phyloP scores from a whole-genome alignment of 92 coral and sea anemone species.

The Palythoa caribaeorum region DNA sequence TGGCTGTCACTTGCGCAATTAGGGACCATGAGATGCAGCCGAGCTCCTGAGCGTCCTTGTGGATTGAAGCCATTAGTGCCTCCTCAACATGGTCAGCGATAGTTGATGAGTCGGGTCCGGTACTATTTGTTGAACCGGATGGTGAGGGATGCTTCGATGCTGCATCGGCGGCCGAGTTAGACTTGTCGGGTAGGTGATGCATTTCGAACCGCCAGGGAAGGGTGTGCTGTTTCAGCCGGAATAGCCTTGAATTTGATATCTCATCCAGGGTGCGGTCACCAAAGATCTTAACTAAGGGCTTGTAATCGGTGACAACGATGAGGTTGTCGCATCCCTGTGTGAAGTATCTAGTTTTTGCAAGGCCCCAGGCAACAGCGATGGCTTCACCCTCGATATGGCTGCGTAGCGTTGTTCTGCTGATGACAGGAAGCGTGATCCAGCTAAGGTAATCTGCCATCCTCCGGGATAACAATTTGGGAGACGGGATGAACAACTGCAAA shows the following conservation, averaged over 20 bases:
- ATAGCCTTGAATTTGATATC: conserved; percentile 65
- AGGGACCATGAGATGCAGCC: conserved; percentile 48
- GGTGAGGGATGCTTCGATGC: conserved; percentile 75
- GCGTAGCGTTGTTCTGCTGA: conserved; percentile 47
- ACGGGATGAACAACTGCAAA: conserved; percentile 33
- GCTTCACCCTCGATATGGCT: conserved; percentile 48
- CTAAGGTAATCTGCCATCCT: conserved; percentile 49
- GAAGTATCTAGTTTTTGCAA: conserved; percentile 44
- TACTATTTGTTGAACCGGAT: conserved; percentile 56
- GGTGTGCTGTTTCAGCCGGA: conserved; percentile 80
- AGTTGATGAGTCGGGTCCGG: conserved; percentile 62
- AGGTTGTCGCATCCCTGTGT: conserved; percentile 46
- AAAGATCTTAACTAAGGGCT: conserved; percentile 42
- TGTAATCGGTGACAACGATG: conserved; percentile 39
- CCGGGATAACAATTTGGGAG: conserved; percentile 45
- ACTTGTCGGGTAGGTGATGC: conserved; percentile 72
- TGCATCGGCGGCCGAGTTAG: conserved; percentile 73
- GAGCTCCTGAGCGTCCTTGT: conserved; percentile 57
- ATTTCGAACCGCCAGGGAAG: conserved; percentile 79
- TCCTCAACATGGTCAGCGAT: conserved; percentile 59
- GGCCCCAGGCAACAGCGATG: conserved; percentile 53
- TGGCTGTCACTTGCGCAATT: background rate
- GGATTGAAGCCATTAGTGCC: conserved; percentile 66
- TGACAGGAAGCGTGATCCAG: conserved; percentile 35
- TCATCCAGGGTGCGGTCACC: conserved; percentile 51